These are phyloP conservation scores for Yoshiicerus persimilis DNA, from an alignment of 1,140 invertebrate genomes.

Conservation along the genomic window DNA sequence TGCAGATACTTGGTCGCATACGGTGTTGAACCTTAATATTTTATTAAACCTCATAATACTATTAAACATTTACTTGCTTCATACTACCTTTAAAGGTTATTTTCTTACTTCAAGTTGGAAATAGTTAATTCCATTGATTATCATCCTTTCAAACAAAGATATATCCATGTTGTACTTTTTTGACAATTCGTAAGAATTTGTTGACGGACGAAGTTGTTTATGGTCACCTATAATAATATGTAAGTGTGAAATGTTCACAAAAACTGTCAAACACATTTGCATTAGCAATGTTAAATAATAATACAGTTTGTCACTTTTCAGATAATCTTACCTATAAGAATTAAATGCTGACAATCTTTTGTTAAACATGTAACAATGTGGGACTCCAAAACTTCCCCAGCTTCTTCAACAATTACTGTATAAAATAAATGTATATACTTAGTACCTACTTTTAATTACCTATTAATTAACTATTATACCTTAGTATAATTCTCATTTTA, in stretches of 20 bases:
- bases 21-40: slow-evolving; percentile 48
- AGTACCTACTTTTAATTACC: too few relatives aligned
- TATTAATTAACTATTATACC: too few relatives aligned
- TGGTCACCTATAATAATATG: slow-evolving; percentile 56
- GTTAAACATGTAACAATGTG: slow-evolving; percentile 73
- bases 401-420: slow-evolving; percentile 81
- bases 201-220: slow-evolving; percentile 54
- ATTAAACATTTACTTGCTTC: not conserved
- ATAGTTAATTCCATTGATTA: slow-evolving; percentile 52
- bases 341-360: slow-evolving; percentile 71
- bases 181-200: slow-evolving; percentile 52
- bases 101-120: slow-evolving; percentile 37
- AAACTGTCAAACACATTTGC: too few relatives aligned
- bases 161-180: slow-evolving; percentile 54
- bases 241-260: not conserved
- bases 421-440: too few relatives aligned
- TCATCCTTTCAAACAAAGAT: slow-evolving; percentile 56
- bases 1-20: slow-evolving; percentile 51
- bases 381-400: slow-evolving; percentile 78
- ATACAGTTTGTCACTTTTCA: too few relatives aligned
- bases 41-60: not conserved
- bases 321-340: slow-evolving; percentile 70
- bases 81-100: too few relatives aligned
- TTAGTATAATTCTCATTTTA: too few relatives aligned
- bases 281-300: too few relatives aligned